Conservation (phyloP, 2,888 invertebrate genomes). For the Drosophila atripex region DNA sequence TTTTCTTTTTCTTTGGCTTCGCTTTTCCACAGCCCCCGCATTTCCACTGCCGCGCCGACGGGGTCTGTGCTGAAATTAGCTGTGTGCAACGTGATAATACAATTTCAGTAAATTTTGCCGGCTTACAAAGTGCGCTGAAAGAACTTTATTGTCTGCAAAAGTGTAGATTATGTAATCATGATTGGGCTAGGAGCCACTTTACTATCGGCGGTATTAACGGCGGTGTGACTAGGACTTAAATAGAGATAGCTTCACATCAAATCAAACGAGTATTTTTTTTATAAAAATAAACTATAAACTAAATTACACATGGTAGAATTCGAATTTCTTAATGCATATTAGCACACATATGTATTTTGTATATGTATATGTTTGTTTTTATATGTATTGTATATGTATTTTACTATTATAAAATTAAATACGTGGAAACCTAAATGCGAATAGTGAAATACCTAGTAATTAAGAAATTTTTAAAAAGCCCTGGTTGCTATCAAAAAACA, state of each 20-base stretch:
- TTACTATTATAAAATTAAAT: too few species aligned
- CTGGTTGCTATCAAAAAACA: too few species aligned
- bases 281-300: too few species aligned
- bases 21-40: conserved; percentile 14
- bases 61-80: conserved; percentile 58
- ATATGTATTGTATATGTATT: too few species aligned
- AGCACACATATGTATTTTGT: too few species aligned
- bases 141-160: conserved; percentile 75
- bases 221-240: neutral
- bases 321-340: too few species aligned
- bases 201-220: neutral
- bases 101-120: conserved; percentile 53
- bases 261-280: too few species aligned
- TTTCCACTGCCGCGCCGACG: neutral
- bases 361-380: too few species aligned
- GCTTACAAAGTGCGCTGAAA: conserved; percentile 52
- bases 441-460: too few species aligned
- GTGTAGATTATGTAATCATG: conserved; percentile 69
- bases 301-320: too few species aligned
- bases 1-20: conserved; percentile 49
- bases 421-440: too few species aligned
- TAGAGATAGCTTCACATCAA: too few species aligned
- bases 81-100: conserved; percentile 70
- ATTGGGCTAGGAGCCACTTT: conserved; percentile 22
- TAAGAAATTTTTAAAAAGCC: neutral